These are phyloP conservation scores for Anableps anableps DNA, from an alignment of 2,797 vertebrate genomes.

Conservation along the genomic window DNA sequence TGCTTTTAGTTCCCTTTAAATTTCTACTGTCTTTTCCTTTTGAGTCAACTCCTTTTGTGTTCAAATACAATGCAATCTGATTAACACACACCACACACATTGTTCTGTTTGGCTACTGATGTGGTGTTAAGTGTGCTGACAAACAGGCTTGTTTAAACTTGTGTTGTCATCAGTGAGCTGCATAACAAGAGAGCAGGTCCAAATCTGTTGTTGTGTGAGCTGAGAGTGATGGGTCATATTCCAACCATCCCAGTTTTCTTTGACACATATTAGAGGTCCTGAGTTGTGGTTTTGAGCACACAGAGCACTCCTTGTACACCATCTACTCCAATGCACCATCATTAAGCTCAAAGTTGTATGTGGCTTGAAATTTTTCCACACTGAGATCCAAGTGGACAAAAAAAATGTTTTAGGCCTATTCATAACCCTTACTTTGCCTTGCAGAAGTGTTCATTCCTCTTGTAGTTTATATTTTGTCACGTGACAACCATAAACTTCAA, in stretches of 20 bases:
- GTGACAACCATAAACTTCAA: too few species aligned
- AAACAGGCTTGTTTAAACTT: slow-evolving; percentile 7
- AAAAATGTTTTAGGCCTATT: background rate
- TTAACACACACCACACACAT: slow-evolving; percentile 1
- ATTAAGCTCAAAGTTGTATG: background rate
- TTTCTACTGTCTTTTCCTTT: slow-evolving; percentile 15
- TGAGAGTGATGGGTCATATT: background rate
- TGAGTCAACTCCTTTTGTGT: slow-evolving; percentile 36
- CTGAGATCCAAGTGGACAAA: background rate
- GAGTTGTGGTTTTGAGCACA: background rate
- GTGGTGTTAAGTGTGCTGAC: background rate
- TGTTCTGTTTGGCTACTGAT: background rate
- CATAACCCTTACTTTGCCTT: background rate
- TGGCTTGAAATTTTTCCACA: background rate
- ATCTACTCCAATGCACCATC: background rate
- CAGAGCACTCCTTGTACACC: background rate
- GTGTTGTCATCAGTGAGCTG: background rate
- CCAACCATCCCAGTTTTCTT: background rate
- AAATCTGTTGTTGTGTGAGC: slow-evolving; percentile 3
- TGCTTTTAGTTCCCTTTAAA: slow-evolving; percentile 3
- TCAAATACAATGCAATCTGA: slow-evolving; percentile 3
- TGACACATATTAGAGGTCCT: background rate
- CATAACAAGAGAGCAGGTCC: background rate
- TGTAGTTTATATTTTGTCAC: too few species aligned
- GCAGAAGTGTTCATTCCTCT: background rate